These are phyloP conservation scores for Callimorpha dominula DNA, from an alignment of 2,888 invertebrate species.

Conservation along the genomic window DNA sequence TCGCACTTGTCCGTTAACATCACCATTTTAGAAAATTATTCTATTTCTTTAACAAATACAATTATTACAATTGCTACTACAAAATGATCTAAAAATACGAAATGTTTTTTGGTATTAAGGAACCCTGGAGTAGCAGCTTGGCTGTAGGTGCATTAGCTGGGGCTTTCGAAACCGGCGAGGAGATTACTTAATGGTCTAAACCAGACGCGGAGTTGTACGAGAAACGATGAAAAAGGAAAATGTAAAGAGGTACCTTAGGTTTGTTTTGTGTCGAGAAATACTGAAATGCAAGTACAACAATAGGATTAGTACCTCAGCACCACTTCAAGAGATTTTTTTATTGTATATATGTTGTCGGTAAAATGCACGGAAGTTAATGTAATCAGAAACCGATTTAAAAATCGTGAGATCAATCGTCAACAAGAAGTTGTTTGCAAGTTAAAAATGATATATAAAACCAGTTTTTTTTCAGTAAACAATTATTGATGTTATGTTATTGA, in stretches of 20 bases:
- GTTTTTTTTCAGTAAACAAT: no score
- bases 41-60: background rate
- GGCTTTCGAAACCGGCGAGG: conserved; percentile 59
- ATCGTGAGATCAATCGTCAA: conserved; percentile 16
- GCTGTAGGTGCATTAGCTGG: conserved; percentile 66
- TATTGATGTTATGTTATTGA: no score
- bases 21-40: background rate
- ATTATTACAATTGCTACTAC: background rate
- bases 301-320: conserved; percentile 38
- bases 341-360: conserved; percentile 24
- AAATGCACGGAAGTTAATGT: conserved; percentile 27
- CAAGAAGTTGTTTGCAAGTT: no score
- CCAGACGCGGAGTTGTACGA: conserved; percentile 59
- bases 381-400: conserved; percentile 24
- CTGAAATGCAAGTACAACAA: conserved; percentile 51
- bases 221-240: conserved; percentile 52
- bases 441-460: no score
- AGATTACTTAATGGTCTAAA: conserved; percentile 70
- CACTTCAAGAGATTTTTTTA: conserved; percentile 24
- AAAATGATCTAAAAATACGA: conserved; percentile 13
- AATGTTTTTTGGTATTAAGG: conserved; percentile 19
- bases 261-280: conserved; percentile 60
- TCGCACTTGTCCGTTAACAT: no score
- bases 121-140: conserved; percentile 55
- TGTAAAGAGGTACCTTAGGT: conserved; percentile 45